Evolutionary conservation across 2,797 vertebrate species (phyloP).

Genomic region (Epinephelus malabaricus): DNA sequence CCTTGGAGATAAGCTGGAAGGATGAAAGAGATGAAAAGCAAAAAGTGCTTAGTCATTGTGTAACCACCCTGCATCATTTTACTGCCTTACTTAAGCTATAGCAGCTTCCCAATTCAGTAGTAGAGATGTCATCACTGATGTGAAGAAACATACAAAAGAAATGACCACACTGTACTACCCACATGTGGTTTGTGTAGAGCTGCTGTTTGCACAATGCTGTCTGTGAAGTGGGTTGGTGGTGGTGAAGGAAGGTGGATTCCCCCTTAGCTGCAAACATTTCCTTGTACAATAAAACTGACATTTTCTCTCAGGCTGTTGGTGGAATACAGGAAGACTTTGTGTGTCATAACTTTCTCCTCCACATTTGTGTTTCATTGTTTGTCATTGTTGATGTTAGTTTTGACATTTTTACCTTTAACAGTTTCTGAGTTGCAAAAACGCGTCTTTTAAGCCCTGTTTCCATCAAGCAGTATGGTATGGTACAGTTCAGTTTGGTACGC

Average conservation of each 20-base stretch:
- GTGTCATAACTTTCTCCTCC: background rate
- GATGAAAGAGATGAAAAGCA: background rate
- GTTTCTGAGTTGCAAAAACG: no score
- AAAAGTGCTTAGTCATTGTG: background rate
- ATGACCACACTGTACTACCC: background rate
- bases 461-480: no score
- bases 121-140: fast-evolving
- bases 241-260: background rate
- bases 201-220: no score
- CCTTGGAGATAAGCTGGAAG: background rate
- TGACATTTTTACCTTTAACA: no score
- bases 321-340: background rate
- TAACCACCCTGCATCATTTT: background rate
- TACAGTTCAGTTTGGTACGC: no score
- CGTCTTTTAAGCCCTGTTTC: no score
- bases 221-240: background rate
- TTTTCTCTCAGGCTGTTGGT: background rate
- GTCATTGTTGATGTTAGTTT: background rate
- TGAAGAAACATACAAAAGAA: no score
- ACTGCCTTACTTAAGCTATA: no score
- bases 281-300: background rate
- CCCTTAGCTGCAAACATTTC: background rate
- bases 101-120: background rate
- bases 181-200: background rate
- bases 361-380: background rate